Base-by-base conservation (phyloP, 2,888 invertebrate species). In the Eilema sororculum region DNA sequence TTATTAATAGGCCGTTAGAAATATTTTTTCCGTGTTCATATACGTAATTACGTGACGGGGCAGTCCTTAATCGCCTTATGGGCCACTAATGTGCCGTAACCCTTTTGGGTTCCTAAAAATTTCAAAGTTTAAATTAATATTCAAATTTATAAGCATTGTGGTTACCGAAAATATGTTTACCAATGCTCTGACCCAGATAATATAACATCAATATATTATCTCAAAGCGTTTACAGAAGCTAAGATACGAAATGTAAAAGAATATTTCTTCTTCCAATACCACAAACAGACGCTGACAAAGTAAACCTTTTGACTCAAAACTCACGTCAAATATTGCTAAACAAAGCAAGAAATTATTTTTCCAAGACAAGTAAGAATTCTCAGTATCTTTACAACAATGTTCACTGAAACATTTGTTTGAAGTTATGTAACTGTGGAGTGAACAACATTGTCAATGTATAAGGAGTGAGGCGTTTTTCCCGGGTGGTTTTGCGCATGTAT, bases 401-500 rank as follows among this genome's bases (percentile, higher is more conserved):
- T 75, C 86, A 87, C 79, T 79, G 80, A 72, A 33, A 60, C 9
- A 65, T 81, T 75, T 57, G 20, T 59, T 24, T n/a, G 13, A 22
- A 60, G 20, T 25, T n/a, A 33, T 25, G 6, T 67, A 66, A 57
- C 57, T 67, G 24, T 16, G 9, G 25, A 20, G 66, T 57, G 37
- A 65, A 71, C 46, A 41, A 37, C 68, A 22, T 60, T 72, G 75
- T 85, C 79, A 79, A 83, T 87, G 87, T 81, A 80, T 69, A 59
- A 24, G 58, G 69, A 74, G 75, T 67, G 59, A 13, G 65, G 68
- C 69, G 75, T 67, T 80, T 68, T 37, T 60, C 60, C 60, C 80
- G 78, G 60, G 71, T 30, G 75, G 83, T 77, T 85, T 85, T 89
- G 91, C 91, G 91, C 91, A 91, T 89, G 91, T 88, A 87, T 87